Base-by-base conservation (phyloP, 2,888 invertebrate genomes). In the Notodonta dromedarius region DNA sequence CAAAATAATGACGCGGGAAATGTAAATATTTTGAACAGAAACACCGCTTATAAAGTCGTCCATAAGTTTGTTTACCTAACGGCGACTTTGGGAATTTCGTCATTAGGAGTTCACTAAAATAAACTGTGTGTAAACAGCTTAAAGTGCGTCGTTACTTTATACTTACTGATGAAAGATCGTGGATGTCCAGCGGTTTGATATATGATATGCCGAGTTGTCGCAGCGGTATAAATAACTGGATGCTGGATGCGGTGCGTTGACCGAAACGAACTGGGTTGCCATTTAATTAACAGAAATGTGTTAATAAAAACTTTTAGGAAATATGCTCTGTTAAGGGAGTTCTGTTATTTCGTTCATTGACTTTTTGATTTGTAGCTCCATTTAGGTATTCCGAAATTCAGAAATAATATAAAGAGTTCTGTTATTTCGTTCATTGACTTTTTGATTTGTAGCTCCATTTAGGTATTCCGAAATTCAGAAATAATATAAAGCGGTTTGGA, bases 171-270 rank as follows among this genome's bases (percentile, higher is more conserved):
- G 85, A 85, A 74, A 81, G 80, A 80, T 77, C 74, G 72, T 69
- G 68, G 75, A 80, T 81, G 82, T 84, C 82, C 82, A 78, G 74
- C 63, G 75, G 76, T 80, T 79, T 85, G 86, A 86, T 83, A 84
- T 84, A 85, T 74, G 86, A 86, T 84, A 83, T 77, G 68, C 71
- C 9, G 61, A 71, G 75, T 80, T 82, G 80, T 81, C 82, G 79
- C 80, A 63, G 59, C 71, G 70, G 70, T 82, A 84, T 83, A 80
- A 83, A 85, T 86, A 86, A 81, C 76, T 68, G 62, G 51, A 52
- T 13, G 48, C 75, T 68, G 62, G 52, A 52, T 52, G 44, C 67
- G 69, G 85, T 75, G 78, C 79, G 71, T 80, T 85, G 86, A 85
- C 85, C 85, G 80, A 72, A 56, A 71, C 65, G 60, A 52, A 32